phyloP scores from a whole-genome alignment of 2,888 invertebrate genomes.

The Tipula unca region DNA sequence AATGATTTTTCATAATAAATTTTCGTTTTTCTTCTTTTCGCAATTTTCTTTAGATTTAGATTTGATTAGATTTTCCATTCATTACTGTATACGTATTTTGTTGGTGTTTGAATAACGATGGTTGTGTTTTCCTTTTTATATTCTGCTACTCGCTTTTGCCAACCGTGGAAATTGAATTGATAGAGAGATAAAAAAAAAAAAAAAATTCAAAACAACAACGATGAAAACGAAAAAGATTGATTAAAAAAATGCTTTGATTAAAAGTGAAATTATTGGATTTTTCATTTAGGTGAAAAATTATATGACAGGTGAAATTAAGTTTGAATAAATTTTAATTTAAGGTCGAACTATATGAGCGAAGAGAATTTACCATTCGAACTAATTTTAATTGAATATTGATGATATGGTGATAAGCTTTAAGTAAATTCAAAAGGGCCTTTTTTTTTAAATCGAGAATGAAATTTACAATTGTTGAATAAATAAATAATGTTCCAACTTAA shows the following conservation, averaged over 20 bases:
- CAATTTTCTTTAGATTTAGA: not conserved
- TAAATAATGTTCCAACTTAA: no score
- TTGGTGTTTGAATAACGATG: not conserved
- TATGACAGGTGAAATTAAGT: not conserved
- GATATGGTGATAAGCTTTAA: no score
- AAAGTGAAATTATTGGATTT: not conserved
- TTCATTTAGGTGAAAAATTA: not conserved
- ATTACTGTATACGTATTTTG: not conserved
- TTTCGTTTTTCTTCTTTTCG: not conserved
- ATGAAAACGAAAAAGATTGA: not conserved
- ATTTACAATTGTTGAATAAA: no score
- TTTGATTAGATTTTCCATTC: not conserved
- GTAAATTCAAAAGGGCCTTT: no score
- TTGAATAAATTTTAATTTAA: not conserved
- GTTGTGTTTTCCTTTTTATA: not conserved
- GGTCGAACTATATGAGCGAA: not conserved
- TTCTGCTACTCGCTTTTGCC: not conserved
- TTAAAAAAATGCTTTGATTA: not conserved
- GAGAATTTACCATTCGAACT: no score
- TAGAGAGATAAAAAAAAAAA: not conserved
- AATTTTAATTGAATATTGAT: no score
- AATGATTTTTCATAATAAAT: not conserved
- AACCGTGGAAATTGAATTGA: not conserved
- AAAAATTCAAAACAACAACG: not conserved
- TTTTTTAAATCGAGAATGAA: no score